Conservation (phyloP, 2,888 invertebrate species). For the Catocala sponsa region DNA sequence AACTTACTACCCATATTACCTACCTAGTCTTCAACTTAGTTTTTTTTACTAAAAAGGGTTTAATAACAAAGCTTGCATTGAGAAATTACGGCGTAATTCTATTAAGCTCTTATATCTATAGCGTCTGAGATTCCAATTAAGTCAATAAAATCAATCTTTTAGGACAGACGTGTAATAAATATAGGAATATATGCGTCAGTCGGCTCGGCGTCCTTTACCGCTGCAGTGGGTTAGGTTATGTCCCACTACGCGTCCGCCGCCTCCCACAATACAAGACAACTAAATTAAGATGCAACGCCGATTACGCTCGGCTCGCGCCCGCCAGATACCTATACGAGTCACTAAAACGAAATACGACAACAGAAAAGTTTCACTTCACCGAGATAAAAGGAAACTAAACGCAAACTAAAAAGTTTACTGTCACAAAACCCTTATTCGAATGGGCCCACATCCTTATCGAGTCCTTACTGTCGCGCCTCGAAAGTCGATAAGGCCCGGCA, state of each 20-base stretch:
- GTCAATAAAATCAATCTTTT: slow-evolving; percentile 60
- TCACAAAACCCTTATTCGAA: slow-evolving; percentile 59
- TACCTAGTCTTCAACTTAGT: too few relatives aligned
- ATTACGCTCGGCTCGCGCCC: slow-evolving; percentile 74
- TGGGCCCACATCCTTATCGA: slow-evolving; percentile 76
- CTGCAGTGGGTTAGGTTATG: slow-evolving; percentile 72
- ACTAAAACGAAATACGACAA: slow-evolving; percentile 49
- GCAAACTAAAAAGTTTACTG: slow-evolving; percentile 64
- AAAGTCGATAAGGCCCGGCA: slow-evolving; percentile 79
- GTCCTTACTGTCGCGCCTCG: slow-evolving; percentile 79
- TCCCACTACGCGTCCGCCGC: slow-evolving; percentile 65
- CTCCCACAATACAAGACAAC: slow-evolving; percentile 84
- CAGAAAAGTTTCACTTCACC: slow-evolving; percentile 48
- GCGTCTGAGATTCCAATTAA: slow-evolving; percentile 57
- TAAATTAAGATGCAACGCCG: slow-evolving; percentile 87
- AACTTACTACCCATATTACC: too few relatives aligned
- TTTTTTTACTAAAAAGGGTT: too few relatives aligned
- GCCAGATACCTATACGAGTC: slow-evolving; percentile 61
- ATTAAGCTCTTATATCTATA: slow-evolving; percentile 7
- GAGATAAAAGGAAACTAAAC: slow-evolving; percentile 56
- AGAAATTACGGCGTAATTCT: background rate
- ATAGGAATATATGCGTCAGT: slow-evolving; percentile 64
- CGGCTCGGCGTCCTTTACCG: slow-evolving; percentile 63
- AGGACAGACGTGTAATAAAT: slow-evolving; percentile 65
- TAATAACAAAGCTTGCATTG: too few relatives aligned